Evolutionary conservation across 2,113 vertebrate genomes (phyloP).

Genomic region (Thunnus maccoyii): DNA sequence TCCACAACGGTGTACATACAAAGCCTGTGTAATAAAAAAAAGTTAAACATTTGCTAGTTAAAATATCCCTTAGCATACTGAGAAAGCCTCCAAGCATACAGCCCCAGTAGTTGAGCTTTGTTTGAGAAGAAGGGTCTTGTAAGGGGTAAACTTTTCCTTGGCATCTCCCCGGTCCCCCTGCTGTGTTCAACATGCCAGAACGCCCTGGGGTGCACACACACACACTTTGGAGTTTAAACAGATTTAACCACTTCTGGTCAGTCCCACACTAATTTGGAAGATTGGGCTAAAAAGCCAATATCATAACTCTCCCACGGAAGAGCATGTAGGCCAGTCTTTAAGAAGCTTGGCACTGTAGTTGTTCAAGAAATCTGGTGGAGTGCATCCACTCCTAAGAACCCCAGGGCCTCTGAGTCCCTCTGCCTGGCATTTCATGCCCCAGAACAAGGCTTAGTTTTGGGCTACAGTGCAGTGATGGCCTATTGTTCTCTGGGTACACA

Average conservation of each 20-base stretch:
- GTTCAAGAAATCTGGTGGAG: constrained; percentile 47
- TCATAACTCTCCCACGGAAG: constrained; percentile 15
- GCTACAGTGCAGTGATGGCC: constrained; percentile 32
- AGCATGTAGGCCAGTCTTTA: constrained; percentile 19
- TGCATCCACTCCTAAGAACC: constrained; percentile 35
- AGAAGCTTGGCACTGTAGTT: constrained; percentile 9
- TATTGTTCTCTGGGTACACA: constrained; percentile 63
- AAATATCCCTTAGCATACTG: constrained; percentile 63
- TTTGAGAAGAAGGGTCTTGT: constrained; percentile 53
- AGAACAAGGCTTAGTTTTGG: constrained; percentile 41
- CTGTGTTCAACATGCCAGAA: constrained; percentile 58
- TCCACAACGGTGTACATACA: constrained; percentile 37
- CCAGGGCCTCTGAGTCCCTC: constrained; percentile 30
- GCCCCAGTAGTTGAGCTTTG: constrained; percentile 55
- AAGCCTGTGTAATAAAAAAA: constrained; percentile 64
- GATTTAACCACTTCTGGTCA: constrained; percentile 17
- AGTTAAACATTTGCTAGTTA: constrained; percentile 76
- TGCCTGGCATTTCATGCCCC: constrained; percentile 45
- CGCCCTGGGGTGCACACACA: constrained; percentile 30
- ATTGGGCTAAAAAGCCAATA: constrained; percentile 16
- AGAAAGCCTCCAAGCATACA: constrained; percentile 63
- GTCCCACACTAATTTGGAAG: constrained; percentile 15
- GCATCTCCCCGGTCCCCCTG: constrained; percentile 62
- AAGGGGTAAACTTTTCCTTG: constrained; percentile 62
- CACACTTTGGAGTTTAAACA: constrained; percentile 24